Percentiles rank a stretch among this genome's conserved stretches.
Evolutionary conservation across 2,888 invertebrate species (phyloP).

Genomic region (Plebejus argus): DNA sequence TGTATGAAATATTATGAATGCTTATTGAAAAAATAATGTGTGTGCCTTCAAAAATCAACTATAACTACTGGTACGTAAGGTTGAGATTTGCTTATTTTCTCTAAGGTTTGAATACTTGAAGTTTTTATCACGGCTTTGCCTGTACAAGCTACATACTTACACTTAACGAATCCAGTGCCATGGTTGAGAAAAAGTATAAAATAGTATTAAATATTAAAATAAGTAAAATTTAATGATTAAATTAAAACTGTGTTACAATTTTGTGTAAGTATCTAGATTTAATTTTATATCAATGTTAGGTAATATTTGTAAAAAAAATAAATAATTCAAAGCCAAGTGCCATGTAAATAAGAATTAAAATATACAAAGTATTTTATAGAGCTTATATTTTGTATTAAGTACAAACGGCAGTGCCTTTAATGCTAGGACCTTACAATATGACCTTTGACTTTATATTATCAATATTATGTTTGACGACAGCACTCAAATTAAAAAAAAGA

Average conservation of each 20-base stretch:
- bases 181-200: constrained; percentile 51
- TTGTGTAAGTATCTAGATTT: constrained; percentile 29
- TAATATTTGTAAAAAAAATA: constrained; percentile 40
- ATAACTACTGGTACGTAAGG: neutral
- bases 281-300: constrained; percentile 18
- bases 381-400: constrained; percentile 50
- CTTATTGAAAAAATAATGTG: neutral
- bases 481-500: too few species aligned
- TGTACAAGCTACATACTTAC: constrained; percentile 1
- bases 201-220: constrained; percentile 42
- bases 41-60: neutral
- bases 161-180: constrained; percentile 56
- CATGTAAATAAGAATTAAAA: constrained; percentile 66
- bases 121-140: neutral
- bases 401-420: constrained; percentile 59
- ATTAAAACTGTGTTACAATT: too few species aligned
- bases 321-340: constrained; percentile 63
- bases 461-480: neutral
- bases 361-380: constrained; percentile 44
- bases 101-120: neutral
- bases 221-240: neutral
- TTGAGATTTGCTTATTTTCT: neutral
- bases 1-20: neutral
- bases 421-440: neutral
- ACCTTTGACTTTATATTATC: neutral